Percentiles rank a stretch among this genome's conserved stretches.
Conservation (phyloP, 2,113 vertebrate genomes). For the Dolichotis patagonum region DNA sequence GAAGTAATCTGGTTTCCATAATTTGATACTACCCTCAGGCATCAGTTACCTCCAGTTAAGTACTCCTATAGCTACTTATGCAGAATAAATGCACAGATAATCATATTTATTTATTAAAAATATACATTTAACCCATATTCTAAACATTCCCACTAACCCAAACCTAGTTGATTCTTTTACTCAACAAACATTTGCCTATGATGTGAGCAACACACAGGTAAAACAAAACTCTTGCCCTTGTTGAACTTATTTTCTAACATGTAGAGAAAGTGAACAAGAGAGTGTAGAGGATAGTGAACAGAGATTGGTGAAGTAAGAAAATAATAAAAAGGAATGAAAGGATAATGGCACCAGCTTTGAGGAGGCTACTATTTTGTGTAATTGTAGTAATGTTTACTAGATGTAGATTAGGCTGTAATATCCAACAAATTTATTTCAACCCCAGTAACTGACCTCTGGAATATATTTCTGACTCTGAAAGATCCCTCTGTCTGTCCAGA, state of each 20-base stretch:
- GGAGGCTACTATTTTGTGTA: neutral
- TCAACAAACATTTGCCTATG: slow-evolving; percentile 48
- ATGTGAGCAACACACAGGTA: neutral
- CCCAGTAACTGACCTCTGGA: neutral
- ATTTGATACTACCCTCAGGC: neutral
- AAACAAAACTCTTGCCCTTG: neutral
- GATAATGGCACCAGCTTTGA: neutral
- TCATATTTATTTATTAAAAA: slow-evolving; percentile 61
- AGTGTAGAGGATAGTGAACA: neutral
- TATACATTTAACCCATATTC: neutral
- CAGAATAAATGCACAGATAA: slow-evolving; percentile 53
- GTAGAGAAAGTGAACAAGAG: neutral
- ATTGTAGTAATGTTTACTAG: neutral
- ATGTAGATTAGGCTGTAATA: neutral
- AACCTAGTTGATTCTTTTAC: slow-evolving; percentile 18
- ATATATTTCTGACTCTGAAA: neutral
- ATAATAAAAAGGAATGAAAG: neutral
- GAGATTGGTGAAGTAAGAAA: neutral
- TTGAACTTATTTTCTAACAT: neutral
- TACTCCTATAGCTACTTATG: slow-evolving; percentile 29
- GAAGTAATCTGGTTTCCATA: slow-evolving; percentile 25
- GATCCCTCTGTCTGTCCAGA: neutral
- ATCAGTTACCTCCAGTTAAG: neutral
- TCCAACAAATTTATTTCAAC: neutral
- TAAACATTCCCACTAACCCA: slow-evolving; percentile 14